Conservation (phyloP, 2,797 vertebrate genomes). For the Geotria australis region DNA sequence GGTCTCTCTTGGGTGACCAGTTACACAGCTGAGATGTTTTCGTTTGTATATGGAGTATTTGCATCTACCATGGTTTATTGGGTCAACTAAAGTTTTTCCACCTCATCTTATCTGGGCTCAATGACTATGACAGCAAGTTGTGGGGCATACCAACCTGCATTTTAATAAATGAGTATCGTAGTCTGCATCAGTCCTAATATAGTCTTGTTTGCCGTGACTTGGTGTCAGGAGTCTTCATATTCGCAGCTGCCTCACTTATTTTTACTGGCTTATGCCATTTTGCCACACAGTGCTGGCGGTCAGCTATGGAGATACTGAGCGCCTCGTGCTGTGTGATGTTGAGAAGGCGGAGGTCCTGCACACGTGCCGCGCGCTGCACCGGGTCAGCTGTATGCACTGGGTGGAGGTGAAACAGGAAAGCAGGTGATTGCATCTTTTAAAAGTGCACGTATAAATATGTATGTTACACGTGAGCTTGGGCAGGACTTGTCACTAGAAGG, state of each 20-base stretch:
- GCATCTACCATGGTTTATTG: background rate
- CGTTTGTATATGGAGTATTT: too few relatives aligned
- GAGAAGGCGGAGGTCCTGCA: slow-evolving; percentile 93
- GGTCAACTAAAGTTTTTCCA: background rate
- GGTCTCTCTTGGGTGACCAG: too few relatives aligned
- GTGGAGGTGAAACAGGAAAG: slow-evolving; percentile 82
- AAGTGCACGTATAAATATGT: too few relatives aligned
- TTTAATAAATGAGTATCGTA: too few relatives aligned
- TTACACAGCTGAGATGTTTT: too few relatives aligned
- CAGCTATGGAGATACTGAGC: slow-evolving; percentile 60
- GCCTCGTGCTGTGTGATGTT: slow-evolving; percentile 66
- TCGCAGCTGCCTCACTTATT: background rate
- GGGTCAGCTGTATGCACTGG: slow-evolving; percentile 82
- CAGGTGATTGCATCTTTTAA: slow-evolving; percentile 13
- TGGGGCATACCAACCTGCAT: too few relatives aligned
- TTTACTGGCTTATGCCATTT: background rate
- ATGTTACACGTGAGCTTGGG: too few relatives aligned
- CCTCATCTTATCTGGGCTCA: background rate
- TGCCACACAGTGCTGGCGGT: slow-evolving; percentile 52
- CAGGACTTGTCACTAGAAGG: too few relatives aligned
- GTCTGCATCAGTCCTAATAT: too few relatives aligned
- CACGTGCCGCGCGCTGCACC: slow-evolving; percentile 34
- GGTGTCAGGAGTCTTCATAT: background rate
- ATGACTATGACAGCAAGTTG: background rate
- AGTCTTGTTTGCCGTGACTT: too few relatives aligned